phyloP scores from a whole-genome alignment of 2,113 vertebrate species.

The Geococcyx californianus region DNA sequence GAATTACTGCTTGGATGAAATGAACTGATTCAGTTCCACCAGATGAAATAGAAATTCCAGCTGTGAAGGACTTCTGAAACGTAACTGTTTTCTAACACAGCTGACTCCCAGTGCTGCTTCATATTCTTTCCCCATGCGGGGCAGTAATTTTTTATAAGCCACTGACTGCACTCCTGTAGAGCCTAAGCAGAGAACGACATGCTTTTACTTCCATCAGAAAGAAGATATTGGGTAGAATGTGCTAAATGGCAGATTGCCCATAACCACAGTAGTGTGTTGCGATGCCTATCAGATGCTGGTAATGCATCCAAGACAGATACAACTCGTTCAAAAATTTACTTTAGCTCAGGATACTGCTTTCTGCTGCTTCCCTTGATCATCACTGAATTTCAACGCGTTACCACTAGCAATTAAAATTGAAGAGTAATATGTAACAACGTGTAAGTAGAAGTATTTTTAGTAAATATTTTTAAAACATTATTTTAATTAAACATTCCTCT shows the following conservation, averaged over 20 bases:
- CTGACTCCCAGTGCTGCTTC: neutral
- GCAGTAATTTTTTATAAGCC: neutral
- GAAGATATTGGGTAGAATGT: neutral
- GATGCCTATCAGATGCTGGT: neutral
- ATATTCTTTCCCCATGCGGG: neutral
- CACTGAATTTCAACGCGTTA: neutral
- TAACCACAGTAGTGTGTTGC: neutral
- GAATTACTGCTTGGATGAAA: neutral
- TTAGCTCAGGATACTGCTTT: neutral
- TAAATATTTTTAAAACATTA: neutral
- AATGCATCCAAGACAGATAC: neutral
- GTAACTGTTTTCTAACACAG: neutral
- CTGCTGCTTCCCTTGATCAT: neutral
- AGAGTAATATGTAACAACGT: neutral
- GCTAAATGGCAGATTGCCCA: neutral
- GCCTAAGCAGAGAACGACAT: neutral
- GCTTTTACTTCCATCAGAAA: neutral
- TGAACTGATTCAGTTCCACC: neutral
- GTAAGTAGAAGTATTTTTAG: neutral
- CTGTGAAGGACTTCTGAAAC: neutral
- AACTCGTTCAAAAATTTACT: neutral
- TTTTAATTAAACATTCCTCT: neutral
- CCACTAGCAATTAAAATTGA: neutral
- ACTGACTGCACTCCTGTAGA: neutral
- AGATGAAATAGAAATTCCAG: neutral